These are phyloP conservation scores for Trinorchestia longiramus DNA, from an alignment of 1,140 invertebrate species.

Conservation along the genomic window DNA sequence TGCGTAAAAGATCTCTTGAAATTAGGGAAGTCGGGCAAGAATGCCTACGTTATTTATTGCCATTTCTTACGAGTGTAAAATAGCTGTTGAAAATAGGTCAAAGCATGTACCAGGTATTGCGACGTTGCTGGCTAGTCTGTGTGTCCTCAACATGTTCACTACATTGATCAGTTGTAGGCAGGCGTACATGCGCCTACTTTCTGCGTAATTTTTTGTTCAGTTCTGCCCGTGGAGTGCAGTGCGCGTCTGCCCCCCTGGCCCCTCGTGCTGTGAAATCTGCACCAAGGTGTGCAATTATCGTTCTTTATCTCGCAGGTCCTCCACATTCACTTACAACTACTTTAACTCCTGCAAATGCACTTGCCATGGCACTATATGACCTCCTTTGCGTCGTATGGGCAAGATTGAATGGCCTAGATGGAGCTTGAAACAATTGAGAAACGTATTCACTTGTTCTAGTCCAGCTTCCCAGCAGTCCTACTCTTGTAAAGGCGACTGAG, in stretches of 20 bases:
- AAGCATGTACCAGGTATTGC: background rate
- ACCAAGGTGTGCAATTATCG: background rate
- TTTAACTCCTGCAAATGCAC: background rate
- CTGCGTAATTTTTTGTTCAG: background rate
- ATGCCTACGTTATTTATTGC: background rate
- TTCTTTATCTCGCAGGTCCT: background rate
- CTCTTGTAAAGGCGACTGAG: background rate
- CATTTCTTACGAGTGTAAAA: background rate
- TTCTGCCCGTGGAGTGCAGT: background rate
- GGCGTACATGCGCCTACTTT: background rate
- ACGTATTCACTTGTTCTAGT: background rate
- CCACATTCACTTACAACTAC: background rate
- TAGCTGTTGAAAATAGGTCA: background rate
- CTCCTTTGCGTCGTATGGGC: background rate
- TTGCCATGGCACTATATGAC: background rate
- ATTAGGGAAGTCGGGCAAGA: background rate
- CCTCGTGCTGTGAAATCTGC: background rate
- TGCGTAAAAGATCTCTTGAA: background rate
- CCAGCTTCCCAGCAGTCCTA: background rate
- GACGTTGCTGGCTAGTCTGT: too few species aligned
- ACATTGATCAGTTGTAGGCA: background rate
- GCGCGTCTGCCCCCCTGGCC: background rate
- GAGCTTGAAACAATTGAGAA: background rate
- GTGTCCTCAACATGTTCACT: too few species aligned
- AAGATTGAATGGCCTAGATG: background rate